Base-by-base conservation (phyloP, 2,888 invertebrate species). In the Oscheius sp. region DNA sequence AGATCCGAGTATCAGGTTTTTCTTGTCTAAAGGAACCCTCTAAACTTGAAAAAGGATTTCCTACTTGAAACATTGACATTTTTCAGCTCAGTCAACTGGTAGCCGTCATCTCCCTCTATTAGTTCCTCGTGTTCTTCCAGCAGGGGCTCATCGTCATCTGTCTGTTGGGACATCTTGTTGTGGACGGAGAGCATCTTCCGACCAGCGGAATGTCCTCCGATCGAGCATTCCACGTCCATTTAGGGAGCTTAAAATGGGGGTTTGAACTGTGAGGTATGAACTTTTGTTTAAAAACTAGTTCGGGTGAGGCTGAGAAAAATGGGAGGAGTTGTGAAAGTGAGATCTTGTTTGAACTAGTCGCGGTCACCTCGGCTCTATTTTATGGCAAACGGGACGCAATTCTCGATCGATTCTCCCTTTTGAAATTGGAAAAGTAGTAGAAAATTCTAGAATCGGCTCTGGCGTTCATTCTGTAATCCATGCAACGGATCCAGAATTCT, bases 71-170 rank as follows among this genome's bases (percentile, higher is more conserved):
- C 29, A 35, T 11, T 42, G 48, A 70, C 59, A 58, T 70, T 70
- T 58, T 70, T 70, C n/a, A 70, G 33, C 21, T 70, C 70, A 5
- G 70, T 70, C 48, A 70, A 47, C 47, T 70, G 35, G 59, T 70
- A 70, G 11, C 32, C 53, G 9, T 70, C 70, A 32, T 70, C 58
- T 10, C 33, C 37, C 32, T 58, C 70, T n/a, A 37, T 35, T 2
- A 68, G 21, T 2, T 35, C 53, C 3, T 68, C 68, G n/a, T 37
- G 10, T 11, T 42, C 59, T 13, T 29, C 59, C 55, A 68, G n/a
- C 37, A 33, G 51, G 7, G 53, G 21, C 9, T 68, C 68, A 35
- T 68, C 33, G 35, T 60, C 59, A 11, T 60, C 42, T 3, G 42
- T 21, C 21, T 21, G 32, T 33, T 50, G 53, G 13, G 13, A 13